Base-by-base conservation (phyloP, 2,797 vertebrate species). In the Melanotaenia pygmaea region DNA sequence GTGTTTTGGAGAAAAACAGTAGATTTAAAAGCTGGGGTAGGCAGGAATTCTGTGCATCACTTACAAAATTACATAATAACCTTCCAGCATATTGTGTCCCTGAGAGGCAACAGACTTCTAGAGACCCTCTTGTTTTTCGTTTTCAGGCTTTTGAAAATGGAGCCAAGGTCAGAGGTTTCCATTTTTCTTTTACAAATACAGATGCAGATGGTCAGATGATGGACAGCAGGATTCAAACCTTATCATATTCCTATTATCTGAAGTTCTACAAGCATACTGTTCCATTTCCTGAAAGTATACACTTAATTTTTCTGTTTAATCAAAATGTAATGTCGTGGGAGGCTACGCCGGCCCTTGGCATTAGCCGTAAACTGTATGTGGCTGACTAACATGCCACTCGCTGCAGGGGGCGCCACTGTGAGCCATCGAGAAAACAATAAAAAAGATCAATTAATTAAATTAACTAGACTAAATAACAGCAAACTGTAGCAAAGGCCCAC, bases 11-110 rank as follows among this genome's bases (percentile, higher is more conserved):
- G 59, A 56, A 56, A 24, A 74, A 64, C 13, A 16, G 16, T 60
- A 60, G 58, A 85, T 79, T 75, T 72, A 74, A 53, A 54, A 54
- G 43, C 18, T 45, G 14, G 43, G 43, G 5, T 7, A 20, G 43
- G 43, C 16, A 20, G 18, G 1, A 45, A 45, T 45, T 45, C 43
- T 45, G 43, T 47, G 18, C 20, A 47, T n/a, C 45, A 47, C 20
- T 45, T 45, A 47, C 20, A 47, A 6, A n/a, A 20, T n/a, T n/a
- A n/a, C 20, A n/a, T 9, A 47, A 47, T n/a, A 47, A 47, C 20
- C 18, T 47, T n/a, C 45, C 18, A 47, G 45, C 45, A n/a, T n/a
- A 47, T n/a, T n/a, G 45, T 45, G 43, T 6, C 20, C 20, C 45
- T 47, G 20, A 47, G 45, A 47, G 16, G 45, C 18, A n/a, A 9